These are phyloP conservation scores for Neomonachus schauinslandi DNA, from an alignment of 2,113 vertebrate species.

Conservation along the genomic window DNA sequence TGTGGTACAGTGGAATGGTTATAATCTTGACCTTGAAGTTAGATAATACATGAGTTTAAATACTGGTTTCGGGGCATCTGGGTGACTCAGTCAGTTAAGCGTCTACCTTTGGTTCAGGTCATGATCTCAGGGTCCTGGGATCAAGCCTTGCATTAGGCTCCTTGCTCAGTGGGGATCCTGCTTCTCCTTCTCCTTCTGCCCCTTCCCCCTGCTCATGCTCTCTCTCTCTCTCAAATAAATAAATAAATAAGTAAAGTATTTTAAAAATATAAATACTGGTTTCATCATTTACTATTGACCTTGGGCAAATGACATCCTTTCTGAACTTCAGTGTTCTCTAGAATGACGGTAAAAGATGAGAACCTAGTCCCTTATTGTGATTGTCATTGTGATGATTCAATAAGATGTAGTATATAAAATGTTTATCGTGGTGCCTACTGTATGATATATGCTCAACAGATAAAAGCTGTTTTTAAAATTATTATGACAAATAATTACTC, in stretches of 20 bases:
- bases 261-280: not conserved
- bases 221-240: not conserved
- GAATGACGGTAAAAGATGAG: not conserved
- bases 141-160: not conserved
- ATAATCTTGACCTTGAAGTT: not conserved
- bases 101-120: not conserved
- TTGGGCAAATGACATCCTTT: not conserved
- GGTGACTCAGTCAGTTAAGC: not conserved
- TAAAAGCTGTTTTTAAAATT: slow-evolving; percentile 1
- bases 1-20: not conserved
- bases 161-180: not conserved
- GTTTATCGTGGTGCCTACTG: not conserved
- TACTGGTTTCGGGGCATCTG: not conserved
- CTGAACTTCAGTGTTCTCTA: slow-evolving; percentile 31
- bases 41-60: not conserved
- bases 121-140: not conserved
- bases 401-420: not conserved
- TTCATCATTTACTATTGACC: not conserved
- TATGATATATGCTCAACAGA: not conserved
- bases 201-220: not conserved
- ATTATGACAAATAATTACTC: not conserved
- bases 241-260: not conserved
- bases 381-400: not conserved
- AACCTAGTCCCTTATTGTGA: not conserved
- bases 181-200: not conserved